Base-by-base conservation (phyloP, 2,888 invertebrate genomes). In the Meganola albula region DNA sequence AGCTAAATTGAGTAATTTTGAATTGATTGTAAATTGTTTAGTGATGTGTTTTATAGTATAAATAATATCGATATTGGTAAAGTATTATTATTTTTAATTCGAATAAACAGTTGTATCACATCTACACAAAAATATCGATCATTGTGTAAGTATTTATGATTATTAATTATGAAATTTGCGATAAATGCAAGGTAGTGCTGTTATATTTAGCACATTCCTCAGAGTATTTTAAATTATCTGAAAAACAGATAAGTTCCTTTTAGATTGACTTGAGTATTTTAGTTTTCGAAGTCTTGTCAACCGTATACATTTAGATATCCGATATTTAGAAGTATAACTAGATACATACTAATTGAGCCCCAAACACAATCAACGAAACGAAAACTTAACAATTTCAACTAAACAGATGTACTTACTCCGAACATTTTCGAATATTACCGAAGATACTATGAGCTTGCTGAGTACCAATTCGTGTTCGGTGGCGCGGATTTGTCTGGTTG, bases 381-480 rank as follows among this genome's bases (percentile, higher is more conserved):
- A 44, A 57, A 58, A 57, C 58, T 48, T 57, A 57, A 57, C 55
- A 55, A 55, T 36, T n/a, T n/a, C n/a, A 40, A 48, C 44, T 41
- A 40, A 31, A 38, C 54, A 53, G 36, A 21, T 37, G 55, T 48
- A 38, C 34, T 55, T 48, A n/a, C 20, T 20, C 8, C 8, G 8
- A 20, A 20, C 20, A 7, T 5, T 20, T 20, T 27, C 34, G 23
- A 38, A 43, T 13, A 40, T 51, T 55, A 54, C 35, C 39, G 38
- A 41, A 54, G 59, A 64, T 52, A 67, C 90, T 93, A 93, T 88
- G 93, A 93, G 21, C 93, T 90, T 41, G 92, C 87, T 35, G 93
- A 90, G 67, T 93, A 93, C 93, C 93, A 93, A 63, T 92, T 92
- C 37, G 92, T 90, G 42, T 92, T 87, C 34, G 91, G 88, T 37